Evolutionary conservation across 2,888 invertebrate species (phyloP).

Genomic region (Xylocampa areola): DNA sequence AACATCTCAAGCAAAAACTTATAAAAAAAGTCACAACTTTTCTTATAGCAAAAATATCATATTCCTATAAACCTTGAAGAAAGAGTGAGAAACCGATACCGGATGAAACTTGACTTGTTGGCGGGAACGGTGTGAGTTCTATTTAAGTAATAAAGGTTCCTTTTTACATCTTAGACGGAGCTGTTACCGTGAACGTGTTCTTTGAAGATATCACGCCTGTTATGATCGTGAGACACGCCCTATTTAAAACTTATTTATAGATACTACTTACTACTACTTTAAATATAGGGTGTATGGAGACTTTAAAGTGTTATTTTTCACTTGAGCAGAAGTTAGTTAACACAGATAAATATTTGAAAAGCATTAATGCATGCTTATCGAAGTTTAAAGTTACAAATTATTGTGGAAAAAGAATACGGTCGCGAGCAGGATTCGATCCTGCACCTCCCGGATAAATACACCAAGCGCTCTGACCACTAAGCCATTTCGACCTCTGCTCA

Average conservation of each 20-base stretch:
- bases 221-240: conserved; percentile 21
- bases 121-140: conserved; percentile 15
- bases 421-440: too few relatives aligned
- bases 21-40: conserved; percentile 19
- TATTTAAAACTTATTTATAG: conserved; percentile 28
- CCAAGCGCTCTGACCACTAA: too few relatives aligned
- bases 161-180: conserved; percentile 12
- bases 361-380: too few relatives aligned
- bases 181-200: conserved; percentile 35
- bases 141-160: conserved; percentile 36
- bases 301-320: conserved; percentile 6
- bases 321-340: too few relatives aligned
- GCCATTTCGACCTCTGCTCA: too few relatives aligned
- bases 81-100: conserved; percentile 31
- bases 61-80: conserved; percentile 27
- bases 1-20: conserved; percentile 10
- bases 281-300: conserved; percentile 10
- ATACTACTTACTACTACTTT: too few relatives aligned
- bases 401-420: too few relatives aligned
- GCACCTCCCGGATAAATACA: too few relatives aligned
- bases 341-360: too few relatives aligned
- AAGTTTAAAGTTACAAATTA: too few relatives aligned
- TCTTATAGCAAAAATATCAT: conserved; percentile 31
- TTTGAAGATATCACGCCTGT: conserved; percentile 25
- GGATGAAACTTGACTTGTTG: conserved; percentile 29